These are phyloP conservation scores for Gnathonemus echidnorhynchus DNA, from an alignment of 2,113 vertebrate genomes.

Conservation along the genomic window DNA sequence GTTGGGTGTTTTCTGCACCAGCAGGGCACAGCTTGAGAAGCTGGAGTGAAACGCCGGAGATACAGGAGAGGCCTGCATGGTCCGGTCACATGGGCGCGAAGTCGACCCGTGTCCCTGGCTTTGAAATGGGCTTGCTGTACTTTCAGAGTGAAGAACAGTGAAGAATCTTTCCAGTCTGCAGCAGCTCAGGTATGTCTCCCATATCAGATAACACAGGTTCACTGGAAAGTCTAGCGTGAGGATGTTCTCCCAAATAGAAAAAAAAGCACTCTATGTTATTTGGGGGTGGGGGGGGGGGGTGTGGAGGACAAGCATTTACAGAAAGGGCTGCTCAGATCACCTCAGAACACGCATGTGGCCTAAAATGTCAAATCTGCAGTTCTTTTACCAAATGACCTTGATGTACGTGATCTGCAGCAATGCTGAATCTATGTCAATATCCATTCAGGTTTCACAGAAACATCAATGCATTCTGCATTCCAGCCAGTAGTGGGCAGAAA, in stretches of 20 bases:
- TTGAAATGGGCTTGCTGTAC: background rate
- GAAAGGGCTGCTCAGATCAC: background rate
- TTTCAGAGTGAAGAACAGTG: background rate
- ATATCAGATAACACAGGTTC: constrained; percentile 23
- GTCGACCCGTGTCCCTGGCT: background rate
- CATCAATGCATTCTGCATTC: background rate
- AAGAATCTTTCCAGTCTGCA: constrained; percentile 30
- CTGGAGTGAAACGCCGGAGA: background rate
- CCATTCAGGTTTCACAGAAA: background rate
- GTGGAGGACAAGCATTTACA: no score
- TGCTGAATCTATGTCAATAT: background rate
- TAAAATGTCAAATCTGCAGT: background rate
- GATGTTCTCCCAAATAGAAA: background rate
- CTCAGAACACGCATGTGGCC: background rate
- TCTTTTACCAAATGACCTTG: background rate
- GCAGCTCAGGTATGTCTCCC: constrained; percentile 24
- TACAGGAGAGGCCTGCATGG: background rate
- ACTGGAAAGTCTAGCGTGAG: constrained; percentile 18
- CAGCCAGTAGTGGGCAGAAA: background rate
- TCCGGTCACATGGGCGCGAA: background rate
- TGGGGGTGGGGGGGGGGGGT: no score
- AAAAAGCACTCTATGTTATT: background rate
- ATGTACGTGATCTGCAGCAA: background rate
- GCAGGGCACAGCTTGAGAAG: background rate
- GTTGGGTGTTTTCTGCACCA: background rate